These are phyloP conservation scores for Oegoconia quadripuncta DNA, from an alignment of 2,888 invertebrate genomes.

Conservation along the genomic window DNA sequence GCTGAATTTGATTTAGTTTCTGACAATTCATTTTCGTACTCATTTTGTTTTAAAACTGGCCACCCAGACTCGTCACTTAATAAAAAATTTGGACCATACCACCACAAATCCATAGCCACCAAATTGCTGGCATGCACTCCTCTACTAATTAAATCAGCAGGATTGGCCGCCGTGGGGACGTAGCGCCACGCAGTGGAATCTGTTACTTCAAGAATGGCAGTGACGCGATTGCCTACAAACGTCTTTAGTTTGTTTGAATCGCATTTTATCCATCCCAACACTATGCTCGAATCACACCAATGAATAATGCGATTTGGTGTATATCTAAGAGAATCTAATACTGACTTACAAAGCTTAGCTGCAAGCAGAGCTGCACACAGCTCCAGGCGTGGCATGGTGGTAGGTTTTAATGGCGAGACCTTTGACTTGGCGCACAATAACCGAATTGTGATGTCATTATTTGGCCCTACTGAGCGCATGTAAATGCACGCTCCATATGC, in stretches of 20 bases:
- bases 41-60: constrained; percentile 17
- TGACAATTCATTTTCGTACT: constrained; percentile 6
- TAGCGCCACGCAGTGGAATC: constrained; percentile 19
- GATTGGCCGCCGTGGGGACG: constrained; percentile 23
- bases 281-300: too few species aligned
- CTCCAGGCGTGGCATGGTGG: constrained; percentile 14
- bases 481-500: constrained; percentile 33
- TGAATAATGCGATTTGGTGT: constrained; percentile 1
- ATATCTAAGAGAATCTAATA: constrained; percentile 6
- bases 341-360: constrained; percentile 7
- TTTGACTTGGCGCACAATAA: constrained; percentile 16
- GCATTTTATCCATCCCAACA: constrained; percentile 23
- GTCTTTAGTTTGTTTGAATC: constrained; percentile 19
- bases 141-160: constrained; percentile 24
- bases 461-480: constrained; percentile 13
- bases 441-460: constrained; percentile 13
- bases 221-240: constrained; percentile 25
- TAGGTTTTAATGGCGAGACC: constrained; percentile 12
- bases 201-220: constrained; percentile 20
- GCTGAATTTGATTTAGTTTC: constrained; percentile 15
- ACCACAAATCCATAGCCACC: constrained; percentile 9
- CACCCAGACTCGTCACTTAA: constrained; percentile 14
- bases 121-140: constrained; percentile 13
- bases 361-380: constrained; percentile 13
- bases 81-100: constrained; percentile 21